Evolutionary conservation across 1,140 invertebrate genomes (phyloP), one percentile per base, ranked within the genome.

Genomic region (Pemphigus obesinymphae): DNA sequence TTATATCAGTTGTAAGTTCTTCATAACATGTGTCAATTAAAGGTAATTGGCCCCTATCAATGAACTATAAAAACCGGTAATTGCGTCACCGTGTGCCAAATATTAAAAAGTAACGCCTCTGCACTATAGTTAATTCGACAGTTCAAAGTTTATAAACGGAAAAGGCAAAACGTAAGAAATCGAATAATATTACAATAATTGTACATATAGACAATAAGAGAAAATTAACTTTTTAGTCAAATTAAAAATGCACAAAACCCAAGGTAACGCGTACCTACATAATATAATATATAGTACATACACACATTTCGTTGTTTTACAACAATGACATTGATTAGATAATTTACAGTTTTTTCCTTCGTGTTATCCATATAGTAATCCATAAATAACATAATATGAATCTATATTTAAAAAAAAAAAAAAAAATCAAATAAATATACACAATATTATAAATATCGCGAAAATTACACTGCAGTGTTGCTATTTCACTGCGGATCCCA

Each of bases 11-110:
- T n/a, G n/a, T n/a, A n/a, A n/a, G n/a, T n/a, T n/a, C n/a, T n/a
- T n/a, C n/a, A n/a, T n/a, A n/a, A n/a, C n/a, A n/a, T n/a, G n/a
- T 20, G 17, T 43, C 76, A 80, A 80, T 80, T 80, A 61, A 45
- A 80, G 55, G 76, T 45, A 61, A 61, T 80, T 80, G 40, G 55
- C 37, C 76, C 40, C 40, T 63, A 61, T 80, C 55, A 63, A 58
- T 43, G 37, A 45, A 78, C 37, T 29, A 40, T 8, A 40, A 17
- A 78, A 5, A 23, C n/a, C 43, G 2, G 17, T 61, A 29, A 15
- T 61, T 43, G 34, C 55, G 23, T 61, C 34, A 63, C 37, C n/a
- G 15, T 31, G 7, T 3, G 55, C 37, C 26, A 63, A 63, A 80
- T 55, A 31, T 50, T 13, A 53, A 75, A 43, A 29, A 70, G 37